Conservation (phyloP, 1,140 invertebrate species). For the Tetragnatha versicolor region DNA sequence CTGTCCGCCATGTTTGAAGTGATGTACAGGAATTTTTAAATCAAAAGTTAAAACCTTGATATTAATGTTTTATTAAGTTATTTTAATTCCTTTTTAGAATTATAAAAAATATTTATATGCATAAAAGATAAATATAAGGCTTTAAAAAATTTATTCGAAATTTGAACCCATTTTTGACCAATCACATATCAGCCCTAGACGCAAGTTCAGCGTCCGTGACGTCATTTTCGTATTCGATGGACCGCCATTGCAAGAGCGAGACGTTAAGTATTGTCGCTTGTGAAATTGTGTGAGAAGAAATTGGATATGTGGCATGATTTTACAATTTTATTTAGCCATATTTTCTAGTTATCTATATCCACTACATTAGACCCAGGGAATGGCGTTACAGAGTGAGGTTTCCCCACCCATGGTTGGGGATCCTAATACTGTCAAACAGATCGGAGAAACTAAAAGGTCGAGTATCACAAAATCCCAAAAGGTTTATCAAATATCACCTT, state of each 20-base stretch:
- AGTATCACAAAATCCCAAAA: conserved; percentile 56
- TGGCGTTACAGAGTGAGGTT: conserved; percentile 55
- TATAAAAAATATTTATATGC: background rate
- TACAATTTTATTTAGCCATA: conserved; percentile 45
- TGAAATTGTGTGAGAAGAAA: conserved; percentile 47
- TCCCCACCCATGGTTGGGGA: conserved; percentile 47
- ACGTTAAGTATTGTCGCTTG: conserved; percentile 40
- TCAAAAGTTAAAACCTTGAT: background rate
- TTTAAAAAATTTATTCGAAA: background rate
- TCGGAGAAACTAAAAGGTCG: conserved; percentile 58
- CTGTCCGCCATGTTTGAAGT: conserved; percentile 17
- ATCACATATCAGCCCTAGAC: background rate
- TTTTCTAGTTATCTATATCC: conserved; percentile 32
- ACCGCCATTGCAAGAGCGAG: conserved; percentile 53
- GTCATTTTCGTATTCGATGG: conserved; percentile 34
- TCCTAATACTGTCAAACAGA: conserved; percentile 57
- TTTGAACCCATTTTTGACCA: conserved; percentile 9
- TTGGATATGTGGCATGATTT: conserved; percentile 48
- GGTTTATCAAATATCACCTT: conserved; percentile 43
- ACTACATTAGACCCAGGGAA: conserved; percentile 51
- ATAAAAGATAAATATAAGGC: too few relatives aligned
- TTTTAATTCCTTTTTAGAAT: background rate
- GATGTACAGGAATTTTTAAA: background rate
- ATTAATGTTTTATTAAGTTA: background rate
- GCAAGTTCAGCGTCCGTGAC: conserved; percentile 24